phyloP scores from a whole-genome alignment of 2,113 vertebrate genomes.

The Urocynchramus pylzowi region DNA sequence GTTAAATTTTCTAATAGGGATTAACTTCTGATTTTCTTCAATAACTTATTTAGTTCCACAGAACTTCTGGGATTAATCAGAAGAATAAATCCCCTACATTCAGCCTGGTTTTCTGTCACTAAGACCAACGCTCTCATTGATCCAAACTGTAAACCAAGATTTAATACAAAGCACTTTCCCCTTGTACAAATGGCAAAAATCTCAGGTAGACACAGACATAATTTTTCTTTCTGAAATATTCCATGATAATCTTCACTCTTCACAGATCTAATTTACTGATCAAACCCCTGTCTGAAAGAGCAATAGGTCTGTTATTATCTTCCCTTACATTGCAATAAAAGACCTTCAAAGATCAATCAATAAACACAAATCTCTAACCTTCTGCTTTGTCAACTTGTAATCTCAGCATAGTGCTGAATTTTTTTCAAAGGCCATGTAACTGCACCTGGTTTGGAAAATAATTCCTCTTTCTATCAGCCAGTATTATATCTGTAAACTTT shows the following conservation, averaged over 20 bases:
- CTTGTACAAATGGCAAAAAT: not conserved
- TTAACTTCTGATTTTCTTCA: not conserved
- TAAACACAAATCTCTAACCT: not conserved
- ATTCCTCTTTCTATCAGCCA: not conserved
- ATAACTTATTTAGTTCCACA: not conserved
- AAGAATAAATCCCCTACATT: not conserved
- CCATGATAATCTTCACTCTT: not conserved
- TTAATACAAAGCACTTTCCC: not conserved
- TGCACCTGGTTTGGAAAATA: not conserved
- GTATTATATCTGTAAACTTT: not conserved
- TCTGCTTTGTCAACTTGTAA: not conserved
- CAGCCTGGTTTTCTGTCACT: not conserved
- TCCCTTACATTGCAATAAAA: not conserved
- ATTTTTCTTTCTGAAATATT: constrained; percentile 9
- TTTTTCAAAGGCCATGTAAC: not conserved
- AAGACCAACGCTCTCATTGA: not conserved
- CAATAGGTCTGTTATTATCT: not conserved
- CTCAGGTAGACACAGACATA: not conserved
- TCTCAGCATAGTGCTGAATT: not conserved
- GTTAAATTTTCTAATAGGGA: not conserved
- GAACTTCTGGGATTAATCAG: not conserved
- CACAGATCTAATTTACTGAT: not conserved
- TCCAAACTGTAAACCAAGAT: not conserved
- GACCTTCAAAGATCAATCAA: not conserved
- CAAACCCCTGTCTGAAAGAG: not conserved